Conservation (phyloP, 1,140 invertebrate genomes). For the Cydia strobilella region DNA sequence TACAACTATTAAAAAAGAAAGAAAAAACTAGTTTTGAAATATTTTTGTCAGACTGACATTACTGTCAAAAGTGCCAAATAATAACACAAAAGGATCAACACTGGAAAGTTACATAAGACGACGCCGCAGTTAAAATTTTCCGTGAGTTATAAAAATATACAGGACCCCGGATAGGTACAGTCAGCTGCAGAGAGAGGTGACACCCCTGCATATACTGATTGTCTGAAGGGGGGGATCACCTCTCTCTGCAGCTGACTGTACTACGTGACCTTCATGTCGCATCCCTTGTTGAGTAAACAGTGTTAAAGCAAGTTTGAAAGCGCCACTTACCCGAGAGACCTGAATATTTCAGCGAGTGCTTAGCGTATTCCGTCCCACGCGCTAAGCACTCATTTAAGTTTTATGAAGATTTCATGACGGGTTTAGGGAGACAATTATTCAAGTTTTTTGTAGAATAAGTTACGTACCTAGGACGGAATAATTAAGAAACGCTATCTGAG, state of each 20-base stretch:
- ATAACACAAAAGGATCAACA: too few relatives aligned
- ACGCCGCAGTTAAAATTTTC: neutral
- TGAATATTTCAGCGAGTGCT: constrained; percentile 20
- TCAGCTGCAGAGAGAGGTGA: too few relatives aligned
- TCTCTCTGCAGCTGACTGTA: too few relatives aligned
- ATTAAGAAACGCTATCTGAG: neutral
- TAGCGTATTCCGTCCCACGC: neutral
- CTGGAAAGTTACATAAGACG: too few relatives aligned
- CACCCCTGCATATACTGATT: too few relatives aligned
- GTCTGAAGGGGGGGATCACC: too few relatives aligned
- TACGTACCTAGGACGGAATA: neutral
- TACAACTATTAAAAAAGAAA: too few relatives aligned
- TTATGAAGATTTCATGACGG: neutral
- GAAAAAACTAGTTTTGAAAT: too few relatives aligned
- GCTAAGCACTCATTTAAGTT: neutral
- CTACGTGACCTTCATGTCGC: neutral
- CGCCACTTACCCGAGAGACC: constrained; percentile 7
- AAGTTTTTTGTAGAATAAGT: too few relatives aligned
- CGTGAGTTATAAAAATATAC: neutral
- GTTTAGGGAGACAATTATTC: neutral
- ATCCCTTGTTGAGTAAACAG: constrained; percentile 6
- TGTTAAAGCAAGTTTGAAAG: constrained; percentile 1
- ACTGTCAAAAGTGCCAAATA: too few relatives aligned
- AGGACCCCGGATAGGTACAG: neutral
- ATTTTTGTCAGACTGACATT: too few relatives aligned